phyloP scores from a whole-genome alignment of 1,140 invertebrate genomes.

The Penaeus japonicus region DNA sequence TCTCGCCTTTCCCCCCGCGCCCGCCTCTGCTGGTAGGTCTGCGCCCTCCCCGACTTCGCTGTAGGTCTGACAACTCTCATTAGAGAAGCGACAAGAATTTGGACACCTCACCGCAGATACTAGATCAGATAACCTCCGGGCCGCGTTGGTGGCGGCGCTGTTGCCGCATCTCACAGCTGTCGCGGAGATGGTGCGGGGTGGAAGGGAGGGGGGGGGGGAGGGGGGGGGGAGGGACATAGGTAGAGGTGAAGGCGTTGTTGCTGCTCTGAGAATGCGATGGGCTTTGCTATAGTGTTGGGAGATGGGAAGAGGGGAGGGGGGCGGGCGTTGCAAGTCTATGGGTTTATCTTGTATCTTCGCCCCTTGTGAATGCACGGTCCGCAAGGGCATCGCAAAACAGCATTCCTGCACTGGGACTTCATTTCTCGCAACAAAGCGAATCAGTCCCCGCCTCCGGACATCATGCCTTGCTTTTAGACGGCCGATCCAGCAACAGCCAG shows the following conservation, averaged over 20 bases:
- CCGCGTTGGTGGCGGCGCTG: background rate
- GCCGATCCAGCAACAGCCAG: no score
- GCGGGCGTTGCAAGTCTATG: no score
- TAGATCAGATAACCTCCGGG: constrained; percentile 52
- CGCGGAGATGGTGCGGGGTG: background rate
- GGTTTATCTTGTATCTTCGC: no score
- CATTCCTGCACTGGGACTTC: no score
- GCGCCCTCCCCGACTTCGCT: constrained; percentile 25
- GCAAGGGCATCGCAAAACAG: no score
- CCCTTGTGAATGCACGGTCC: no score
- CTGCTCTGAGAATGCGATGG: background rate
- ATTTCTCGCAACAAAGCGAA: no score
- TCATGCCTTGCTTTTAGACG: no score
- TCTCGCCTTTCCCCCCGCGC: background rate
- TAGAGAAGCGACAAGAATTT: constrained; percentile 56
- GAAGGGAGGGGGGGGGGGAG: background rate
- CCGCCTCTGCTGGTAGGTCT: background rate
- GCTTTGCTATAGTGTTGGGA: no score
- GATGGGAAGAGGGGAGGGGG: no score
- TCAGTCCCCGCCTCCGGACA: no score
- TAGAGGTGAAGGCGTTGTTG: background rate
- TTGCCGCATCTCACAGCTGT: constrained; percentile 6
- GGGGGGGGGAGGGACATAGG: background rate
- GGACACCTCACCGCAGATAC: constrained; percentile 55
- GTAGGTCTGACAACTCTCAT: constrained; percentile 55